These are phyloP conservation scores for Microchirus variegatus DNA, from an alignment of 2,797 vertebrate genomes.

Conservation along the genomic window DNA sequence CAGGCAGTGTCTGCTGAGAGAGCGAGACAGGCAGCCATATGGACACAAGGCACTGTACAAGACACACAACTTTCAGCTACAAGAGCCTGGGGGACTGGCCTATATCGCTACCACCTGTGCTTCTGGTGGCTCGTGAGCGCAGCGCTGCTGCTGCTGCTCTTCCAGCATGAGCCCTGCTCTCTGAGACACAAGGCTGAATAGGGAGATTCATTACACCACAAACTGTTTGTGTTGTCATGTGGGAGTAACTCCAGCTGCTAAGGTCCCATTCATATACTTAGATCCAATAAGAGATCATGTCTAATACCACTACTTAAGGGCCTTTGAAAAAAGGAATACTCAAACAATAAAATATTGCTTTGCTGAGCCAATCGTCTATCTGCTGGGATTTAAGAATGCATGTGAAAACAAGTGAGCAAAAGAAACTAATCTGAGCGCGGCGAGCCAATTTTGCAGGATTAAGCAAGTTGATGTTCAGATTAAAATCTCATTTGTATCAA, in stretches of 20 bases:
- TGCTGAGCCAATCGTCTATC: conserved; percentile 33
- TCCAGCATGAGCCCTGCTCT: conserved; percentile 45
- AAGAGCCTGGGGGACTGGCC: conserved; percentile 93
- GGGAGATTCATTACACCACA: conserved; percentile 69
- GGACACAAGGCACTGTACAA: conserved; percentile 90
- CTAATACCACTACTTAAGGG: conserved; percentile 15
- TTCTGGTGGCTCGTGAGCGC: conserved; percentile 60
- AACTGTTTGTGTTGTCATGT: conserved; percentile 48
- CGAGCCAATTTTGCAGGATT: conserved; percentile 58
- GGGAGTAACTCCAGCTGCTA: conserved; percentile 49
- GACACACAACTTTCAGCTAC: conserved; percentile 89
- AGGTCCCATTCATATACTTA: conserved; percentile 50
- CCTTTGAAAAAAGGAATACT: conserved; percentile 22
- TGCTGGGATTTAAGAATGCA: conserved; percentile 33
- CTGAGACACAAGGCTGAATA: conserved; percentile 36
- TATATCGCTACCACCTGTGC: conserved; percentile 92
- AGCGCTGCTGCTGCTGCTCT: conserved; percentile 25
- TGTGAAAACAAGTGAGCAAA: conserved; percentile 38
- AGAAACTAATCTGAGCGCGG: conserved; percentile 28
- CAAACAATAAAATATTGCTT: conserved; percentile 16
- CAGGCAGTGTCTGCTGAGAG: conserved; percentile 79
- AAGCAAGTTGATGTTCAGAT: conserved; percentile 66
- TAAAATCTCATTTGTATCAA: conserved; percentile 73
- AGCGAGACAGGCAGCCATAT: conserved; percentile 90
- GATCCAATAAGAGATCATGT: conserved; percentile 38